These are phyloP conservation scores for Oncorhynchus clarkii DNA, from an alignment of 2,113 vertebrate species.

Conservation along the genomic window DNA sequence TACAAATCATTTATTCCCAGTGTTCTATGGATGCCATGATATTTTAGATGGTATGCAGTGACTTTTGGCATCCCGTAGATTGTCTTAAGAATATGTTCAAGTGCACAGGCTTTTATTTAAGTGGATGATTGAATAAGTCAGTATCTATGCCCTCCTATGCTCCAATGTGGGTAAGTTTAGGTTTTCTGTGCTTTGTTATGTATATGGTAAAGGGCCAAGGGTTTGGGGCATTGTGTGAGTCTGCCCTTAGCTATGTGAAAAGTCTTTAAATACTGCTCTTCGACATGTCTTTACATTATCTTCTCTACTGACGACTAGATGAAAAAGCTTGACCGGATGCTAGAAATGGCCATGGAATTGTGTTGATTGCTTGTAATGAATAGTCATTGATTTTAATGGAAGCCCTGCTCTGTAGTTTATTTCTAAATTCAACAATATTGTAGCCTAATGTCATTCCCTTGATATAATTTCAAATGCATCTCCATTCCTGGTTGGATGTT, in stretches of 20 bases:
- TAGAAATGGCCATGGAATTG: slow-evolving; percentile 23
- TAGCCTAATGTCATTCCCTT: slow-evolving; percentile 31
- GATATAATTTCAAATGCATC: slow-evolving; percentile 24
- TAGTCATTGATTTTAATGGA: slow-evolving; percentile 28
- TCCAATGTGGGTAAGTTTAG: slow-evolving; percentile 1
- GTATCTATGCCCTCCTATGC: slow-evolving; percentile 13
- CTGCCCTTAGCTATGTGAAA: no score
- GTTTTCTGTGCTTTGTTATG: background rate
- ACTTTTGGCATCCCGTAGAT: slow-evolving; percentile 58
- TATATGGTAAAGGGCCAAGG: background rate
- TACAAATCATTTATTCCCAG: slow-evolving; percentile 55
- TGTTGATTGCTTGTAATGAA: slow-evolving; percentile 40
- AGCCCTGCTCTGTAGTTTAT: slow-evolving; percentile 4
- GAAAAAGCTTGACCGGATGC: background rate
- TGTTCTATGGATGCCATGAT: slow-evolving; percentile 67
- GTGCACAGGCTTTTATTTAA: slow-evolving; percentile 36
- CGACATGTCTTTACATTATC: no score
- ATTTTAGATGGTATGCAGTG: slow-evolving; percentile 59
- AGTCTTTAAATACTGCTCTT: no score
- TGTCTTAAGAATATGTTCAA: slow-evolving; percentile 54
- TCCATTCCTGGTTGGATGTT: slow-evolving; percentile 33
- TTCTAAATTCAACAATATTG: background rate
- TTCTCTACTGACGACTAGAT: background rate
- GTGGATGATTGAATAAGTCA: slow-evolving; percentile 35
- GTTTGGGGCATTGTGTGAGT: background rate